Evolutionary conservation across 2,888 invertebrate genomes (phyloP).

Genomic region (Laothoe populi): DNA sequence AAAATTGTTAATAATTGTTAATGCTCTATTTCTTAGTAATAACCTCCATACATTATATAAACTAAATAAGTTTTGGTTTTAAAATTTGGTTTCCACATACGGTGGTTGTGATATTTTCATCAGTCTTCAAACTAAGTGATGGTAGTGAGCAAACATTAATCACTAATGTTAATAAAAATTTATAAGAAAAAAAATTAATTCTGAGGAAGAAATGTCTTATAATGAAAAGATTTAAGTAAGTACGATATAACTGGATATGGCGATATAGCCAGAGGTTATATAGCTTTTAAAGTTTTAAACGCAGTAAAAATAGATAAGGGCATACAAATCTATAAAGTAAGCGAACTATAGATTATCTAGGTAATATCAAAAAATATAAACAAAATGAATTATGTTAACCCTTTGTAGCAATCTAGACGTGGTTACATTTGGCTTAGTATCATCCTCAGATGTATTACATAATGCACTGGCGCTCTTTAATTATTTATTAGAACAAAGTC

Average conservation of each 20-base stretch:
- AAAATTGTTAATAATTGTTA: not conserved
- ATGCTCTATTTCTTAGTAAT: slow-evolving; percentile 22
- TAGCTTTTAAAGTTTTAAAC: not conserved
- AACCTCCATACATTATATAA: slow-evolving; percentile 20
- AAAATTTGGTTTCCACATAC: slow-evolving; percentile 38
- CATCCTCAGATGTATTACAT: no score
- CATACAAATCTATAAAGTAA: not conserved
- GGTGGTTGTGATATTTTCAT: slow-evolving; percentile 30
- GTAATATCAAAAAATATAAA: no score
- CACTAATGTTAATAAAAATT: slow-evolving; percentile 31
- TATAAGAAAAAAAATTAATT: slow-evolving; percentile 19
- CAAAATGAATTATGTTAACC: no score
- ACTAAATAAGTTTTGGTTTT: slow-evolving; percentile 38
- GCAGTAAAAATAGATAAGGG: not conserved
- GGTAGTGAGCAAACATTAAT: slow-evolving; percentile 42
- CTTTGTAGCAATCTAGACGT: no score
- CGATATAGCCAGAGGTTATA: not conserved
- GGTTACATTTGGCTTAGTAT: no score
- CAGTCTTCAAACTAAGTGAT: slow-evolving; percentile 40
- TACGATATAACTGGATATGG: not conserved
- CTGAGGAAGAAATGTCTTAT: not conserved
- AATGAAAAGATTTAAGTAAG: slow-evolving; percentile 15
- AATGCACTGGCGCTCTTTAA: no score
- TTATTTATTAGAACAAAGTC: no score
- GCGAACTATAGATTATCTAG: no score